phyloP scores from a whole-genome alignment of 2,113 vertebrate genomes.

The Ciconia maguari region DNA sequence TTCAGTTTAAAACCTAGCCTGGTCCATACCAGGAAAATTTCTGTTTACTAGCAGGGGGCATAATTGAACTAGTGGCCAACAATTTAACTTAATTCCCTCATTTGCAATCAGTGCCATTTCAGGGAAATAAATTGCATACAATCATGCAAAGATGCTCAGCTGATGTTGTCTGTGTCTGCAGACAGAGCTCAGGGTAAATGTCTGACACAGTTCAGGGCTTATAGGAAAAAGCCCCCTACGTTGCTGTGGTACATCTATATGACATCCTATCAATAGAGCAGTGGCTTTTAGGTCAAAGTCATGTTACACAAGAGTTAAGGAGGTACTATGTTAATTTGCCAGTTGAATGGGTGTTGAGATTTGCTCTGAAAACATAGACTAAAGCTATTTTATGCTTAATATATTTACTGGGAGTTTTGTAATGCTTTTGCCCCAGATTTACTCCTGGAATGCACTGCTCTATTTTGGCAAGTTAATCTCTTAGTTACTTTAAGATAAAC shows the following conservation, averaged over 20 bases:
- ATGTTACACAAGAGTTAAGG: not conserved
- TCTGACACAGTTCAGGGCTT: not conserved
- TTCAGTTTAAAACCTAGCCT: not conserved
- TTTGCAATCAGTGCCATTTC: not conserved
- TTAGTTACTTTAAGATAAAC: not conserved
- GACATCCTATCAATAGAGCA: not conserved
- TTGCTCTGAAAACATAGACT: not conserved
- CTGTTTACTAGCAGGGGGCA: not conserved
- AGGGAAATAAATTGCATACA: not conserved
- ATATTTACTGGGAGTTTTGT: not conserved
- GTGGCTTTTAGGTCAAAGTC: not conserved
- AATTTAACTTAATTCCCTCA: not conserved
- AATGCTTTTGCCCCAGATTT: not conserved
- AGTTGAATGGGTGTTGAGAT: not conserved
- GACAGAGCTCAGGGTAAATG: not conserved
- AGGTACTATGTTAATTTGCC: not conserved
- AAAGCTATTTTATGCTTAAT: not conserved
- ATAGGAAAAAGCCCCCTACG: accelerated
- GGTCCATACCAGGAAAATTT: not conserved
- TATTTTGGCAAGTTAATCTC: not conserved
- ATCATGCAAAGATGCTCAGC: not conserved
- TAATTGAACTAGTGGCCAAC: not conserved
- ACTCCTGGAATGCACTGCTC: not conserved
- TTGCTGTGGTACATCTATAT: not conserved
- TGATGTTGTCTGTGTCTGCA: not conserved